These are phyloP conservation scores for Oreochromis niloticus DNA, from an alignment of 2,113 vertebrate genomes.

Conservation along the genomic window DNA sequence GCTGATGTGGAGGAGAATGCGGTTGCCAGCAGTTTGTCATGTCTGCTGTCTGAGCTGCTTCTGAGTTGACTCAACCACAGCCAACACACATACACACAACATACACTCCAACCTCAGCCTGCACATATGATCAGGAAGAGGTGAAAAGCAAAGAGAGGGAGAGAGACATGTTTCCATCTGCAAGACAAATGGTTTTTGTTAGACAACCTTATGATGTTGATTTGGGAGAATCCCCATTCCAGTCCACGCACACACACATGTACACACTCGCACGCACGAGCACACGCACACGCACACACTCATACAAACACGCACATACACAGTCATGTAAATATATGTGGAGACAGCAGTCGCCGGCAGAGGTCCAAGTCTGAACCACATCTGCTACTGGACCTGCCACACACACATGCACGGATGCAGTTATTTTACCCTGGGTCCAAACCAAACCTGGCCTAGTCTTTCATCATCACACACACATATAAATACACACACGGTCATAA, in stretches of 20 bases:
- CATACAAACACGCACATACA: conserved; percentile 6
- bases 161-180: conserved; percentile 72
- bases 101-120: conserved; percentile 29
- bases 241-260: neutral
- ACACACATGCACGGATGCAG: conserved; percentile 22
- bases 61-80: conserved; percentile 67
- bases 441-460: conserved; percentile 44
- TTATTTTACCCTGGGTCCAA: conserved; percentile 37
- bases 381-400: conserved; percentile 69
- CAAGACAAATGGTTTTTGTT: conserved; percentile 74
- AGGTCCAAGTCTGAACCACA: conserved; percentile 67
- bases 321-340: conserved; percentile 62
- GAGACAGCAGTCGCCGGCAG: conserved; percentile 60
- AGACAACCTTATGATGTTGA: conserved; percentile 70
- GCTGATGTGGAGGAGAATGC: conserved; percentile 71
- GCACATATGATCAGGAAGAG: conserved; percentile 68
- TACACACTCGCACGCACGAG: neutral
- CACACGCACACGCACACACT: neutral
- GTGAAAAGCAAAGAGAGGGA: conserved; percentile 14
- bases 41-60: conserved; percentile 71
- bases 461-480: conserved; percentile 32
- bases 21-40: conserved; percentile 76
- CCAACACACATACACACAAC: conserved; percentile 42
- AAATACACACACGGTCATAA: conserved; percentile 32
- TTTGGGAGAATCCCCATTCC: conserved; percentile 69